A percentile compares a stretch with the other conserved stretches of the same genome.
Conservation (phyloP, 1,140 invertebrate genomes). For the Frieseomelitta varia region DNA sequence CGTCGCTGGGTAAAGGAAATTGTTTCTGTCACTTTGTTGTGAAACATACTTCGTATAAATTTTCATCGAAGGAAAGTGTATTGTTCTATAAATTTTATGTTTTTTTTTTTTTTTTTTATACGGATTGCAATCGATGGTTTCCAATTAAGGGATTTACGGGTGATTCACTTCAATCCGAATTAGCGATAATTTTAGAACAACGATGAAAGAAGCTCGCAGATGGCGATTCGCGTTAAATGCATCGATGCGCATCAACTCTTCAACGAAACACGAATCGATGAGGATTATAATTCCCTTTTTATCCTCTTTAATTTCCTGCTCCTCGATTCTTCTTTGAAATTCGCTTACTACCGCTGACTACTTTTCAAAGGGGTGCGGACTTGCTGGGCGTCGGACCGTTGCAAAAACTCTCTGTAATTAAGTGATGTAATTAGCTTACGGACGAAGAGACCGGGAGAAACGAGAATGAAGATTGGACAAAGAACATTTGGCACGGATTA, state of each 20-base stretch:
- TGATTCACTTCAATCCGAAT: not conserved
- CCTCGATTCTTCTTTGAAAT: not conserved
- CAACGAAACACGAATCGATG: not conserved
- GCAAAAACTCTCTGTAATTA: constrained; percentile 1
- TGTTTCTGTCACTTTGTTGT: no score
- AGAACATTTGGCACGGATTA: not conserved
- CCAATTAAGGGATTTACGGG: not conserved
- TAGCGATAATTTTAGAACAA: not conserved
- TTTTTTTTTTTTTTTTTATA: not conserved
- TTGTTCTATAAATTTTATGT: not conserved
- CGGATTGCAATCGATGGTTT: not conserved
- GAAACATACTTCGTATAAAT: no score
- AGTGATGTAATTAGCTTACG: not conserved
- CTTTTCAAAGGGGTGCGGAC: not conserved
- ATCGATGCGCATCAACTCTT: not conserved
- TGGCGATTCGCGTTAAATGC: not conserved
- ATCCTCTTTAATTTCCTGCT: not conserved
- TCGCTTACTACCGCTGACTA: not conserved
- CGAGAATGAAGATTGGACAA: not conserved
- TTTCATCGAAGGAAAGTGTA: not conserved
- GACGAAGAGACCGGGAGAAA: not conserved
- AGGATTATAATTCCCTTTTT: not conserved
- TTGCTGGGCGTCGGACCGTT: not conserved
- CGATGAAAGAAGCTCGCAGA: not conserved
- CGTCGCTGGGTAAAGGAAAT: no score